A percentile compares a stretch with the other conserved stretches of the same genome.
These are phyloP conservation scores for Oriolus oriolus DNA, from an alignment of 2,113 vertebrate species.

Conservation along the genomic window DNA sequence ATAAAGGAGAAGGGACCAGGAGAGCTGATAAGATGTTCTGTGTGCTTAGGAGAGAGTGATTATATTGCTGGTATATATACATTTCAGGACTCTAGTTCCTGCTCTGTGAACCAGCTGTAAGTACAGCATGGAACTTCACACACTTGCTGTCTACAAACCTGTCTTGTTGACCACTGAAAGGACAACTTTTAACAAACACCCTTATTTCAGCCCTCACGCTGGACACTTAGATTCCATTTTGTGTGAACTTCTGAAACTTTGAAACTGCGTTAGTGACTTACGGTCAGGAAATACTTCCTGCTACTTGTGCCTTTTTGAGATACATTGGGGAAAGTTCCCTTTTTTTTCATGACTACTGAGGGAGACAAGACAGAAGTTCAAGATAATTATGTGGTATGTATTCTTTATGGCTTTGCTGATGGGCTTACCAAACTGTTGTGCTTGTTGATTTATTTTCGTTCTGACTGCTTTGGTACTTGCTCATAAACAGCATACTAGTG, in stretches of 20 bases:
- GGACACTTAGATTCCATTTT: neutral
- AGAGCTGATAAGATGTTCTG: neutral
- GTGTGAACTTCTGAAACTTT: neutral
- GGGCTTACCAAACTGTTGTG: neutral
- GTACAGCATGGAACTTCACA: neutral
- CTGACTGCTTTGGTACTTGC: neutral
- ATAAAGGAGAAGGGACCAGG: neutral
- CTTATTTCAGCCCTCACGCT: neutral
- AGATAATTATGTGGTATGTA: neutral
- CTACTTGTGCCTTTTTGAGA: neutral
- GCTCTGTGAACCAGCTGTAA: neutral
- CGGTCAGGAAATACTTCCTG: neutral
- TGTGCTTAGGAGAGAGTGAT: neutral
- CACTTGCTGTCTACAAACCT: neutral
- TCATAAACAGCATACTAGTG: neutral
- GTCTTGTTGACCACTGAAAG: neutral
- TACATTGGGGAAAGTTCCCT: neutral
- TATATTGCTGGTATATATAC: neutral
- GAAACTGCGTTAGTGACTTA: neutral
- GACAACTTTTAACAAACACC: neutral
- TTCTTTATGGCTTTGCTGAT: neutral
- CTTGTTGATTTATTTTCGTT: neutral
- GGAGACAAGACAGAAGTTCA: neutral
- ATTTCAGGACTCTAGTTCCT: neutral
- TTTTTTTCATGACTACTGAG: neutral